phyloP scores from a whole-genome alignment of 1,140 invertebrate species.

The Drosophila auraria region DNA sequence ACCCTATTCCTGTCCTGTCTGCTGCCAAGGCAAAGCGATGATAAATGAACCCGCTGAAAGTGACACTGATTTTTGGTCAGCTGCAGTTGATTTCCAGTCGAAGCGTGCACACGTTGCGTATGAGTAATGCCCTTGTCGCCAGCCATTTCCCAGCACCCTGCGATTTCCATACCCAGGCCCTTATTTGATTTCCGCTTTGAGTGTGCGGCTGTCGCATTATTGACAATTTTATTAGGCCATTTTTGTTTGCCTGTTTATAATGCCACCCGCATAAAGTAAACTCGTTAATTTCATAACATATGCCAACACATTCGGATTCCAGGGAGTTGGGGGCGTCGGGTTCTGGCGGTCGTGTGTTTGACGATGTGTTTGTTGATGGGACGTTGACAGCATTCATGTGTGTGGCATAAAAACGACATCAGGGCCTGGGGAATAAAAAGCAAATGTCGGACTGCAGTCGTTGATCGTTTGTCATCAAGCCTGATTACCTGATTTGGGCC shows the following conservation, averaged over 20 bases:
- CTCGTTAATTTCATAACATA: conserved; percentile 74
- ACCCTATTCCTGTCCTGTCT: conserved; percentile 21
- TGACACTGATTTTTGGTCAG: conserved; percentile 68
- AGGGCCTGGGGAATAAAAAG: conserved; percentile 37
- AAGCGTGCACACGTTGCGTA: conserved; percentile 59
- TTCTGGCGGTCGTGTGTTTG: not conserved
- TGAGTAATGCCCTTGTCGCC: conserved; percentile 58
- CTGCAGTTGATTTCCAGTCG: conserved; percentile 62
- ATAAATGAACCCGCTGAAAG: conserved; percentile 70
- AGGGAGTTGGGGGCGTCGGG: not conserved
- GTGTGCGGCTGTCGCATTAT: conserved; percentile 49
- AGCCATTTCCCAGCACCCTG: conserved; percentile 3
- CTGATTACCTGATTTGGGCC: conserved; percentile 31
- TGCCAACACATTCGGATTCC: conserved; percentile 41
- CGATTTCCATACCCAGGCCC: conserved; percentile 14
- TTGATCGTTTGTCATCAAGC: conserved; percentile 42
- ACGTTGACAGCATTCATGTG: conserved; percentile 34
- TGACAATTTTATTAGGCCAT: conserved; percentile 74
- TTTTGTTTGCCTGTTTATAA: conserved; percentile 59
- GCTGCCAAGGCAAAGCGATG: conserved; percentile 55
- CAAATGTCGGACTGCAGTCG: conserved; percentile 23
- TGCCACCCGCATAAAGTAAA: conserved; percentile 52
- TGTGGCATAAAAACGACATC: conserved; percentile 46
- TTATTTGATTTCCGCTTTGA: conserved; percentile 25
- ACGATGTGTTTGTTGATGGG: conserved; percentile 42